Evolutionary conservation across 1,140 invertebrate species (phyloP), one percentile per base, ranked within the genome.

Genomic region (Rhizoglyphus robini): DNA sequence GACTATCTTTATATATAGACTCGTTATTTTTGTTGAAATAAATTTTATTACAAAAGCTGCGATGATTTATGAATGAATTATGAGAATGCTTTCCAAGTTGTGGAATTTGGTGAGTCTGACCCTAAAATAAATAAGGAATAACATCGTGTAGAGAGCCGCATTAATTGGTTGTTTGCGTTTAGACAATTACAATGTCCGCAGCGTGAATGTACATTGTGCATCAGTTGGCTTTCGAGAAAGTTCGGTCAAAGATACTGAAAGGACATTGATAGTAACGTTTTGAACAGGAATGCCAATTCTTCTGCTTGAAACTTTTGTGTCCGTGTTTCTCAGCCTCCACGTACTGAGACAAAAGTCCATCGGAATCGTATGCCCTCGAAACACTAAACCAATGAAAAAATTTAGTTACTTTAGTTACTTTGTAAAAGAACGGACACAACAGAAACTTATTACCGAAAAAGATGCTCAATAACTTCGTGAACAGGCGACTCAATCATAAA

Each of bases 201-300:
- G n/a, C n/a, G n/a, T n/a, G n/a, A n/a, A n/a, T n/a, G n/a, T n/a
- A n/a, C n/a, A n/a, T n/a, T n/a, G n/a, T n/a, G n/a, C n/a, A n/a
- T n/a, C n/a, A n/a, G n/a, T n/a, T n/a, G n/a, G n/a, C n/a, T n/a
- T n/a, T 41, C 18, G 36, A 41, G 36, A 41, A 41, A 18, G 36
- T 41, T 18, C 51, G 8, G 31, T 54, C 51, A 32, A 54, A 54
- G 31, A 54, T 20, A 20, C 51, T 54, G 27, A 23, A 63, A 20
- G 18, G 60, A 27, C 60, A 67, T 65, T 69, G 67, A 60, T 71
- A 79, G 82, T 34, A 88, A 75, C 67, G 88, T 80, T 74, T 88
- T 85, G 65, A 82, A 79, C 15, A 88, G 75, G 65, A 88, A 77
- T 75, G 88, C 86, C 76, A 61, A 58, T 4, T 11, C n/a, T 62